Conservation (phyloP, 1,140 invertebrate species). For the Drosophila repleta region DNA sequence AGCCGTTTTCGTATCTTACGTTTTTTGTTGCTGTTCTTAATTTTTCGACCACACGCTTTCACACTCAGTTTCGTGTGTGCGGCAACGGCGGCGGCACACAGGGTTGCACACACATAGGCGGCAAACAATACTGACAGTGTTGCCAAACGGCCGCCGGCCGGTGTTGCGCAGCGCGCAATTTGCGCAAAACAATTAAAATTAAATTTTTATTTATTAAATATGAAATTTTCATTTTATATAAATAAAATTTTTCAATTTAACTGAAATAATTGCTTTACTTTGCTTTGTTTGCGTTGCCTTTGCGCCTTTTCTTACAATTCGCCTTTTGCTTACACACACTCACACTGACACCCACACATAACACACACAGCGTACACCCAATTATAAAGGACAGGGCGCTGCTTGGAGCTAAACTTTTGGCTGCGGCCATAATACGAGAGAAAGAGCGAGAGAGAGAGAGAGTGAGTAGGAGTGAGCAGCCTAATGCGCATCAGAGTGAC, state of each 20-base stretch:
- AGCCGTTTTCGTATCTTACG: slow-evolving; percentile 47
- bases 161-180: slow-evolving; percentile 46
- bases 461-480: slow-evolving; percentile 1
- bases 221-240: too few relatives aligned
- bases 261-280: background rate
- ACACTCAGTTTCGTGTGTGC: slow-evolving; percentile 55
- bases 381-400: slow-evolving; percentile 39
- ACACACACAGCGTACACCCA: background rate
- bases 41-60: slow-evolving; percentile 58
- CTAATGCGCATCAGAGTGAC: slow-evolving; percentile 30
- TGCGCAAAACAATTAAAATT: slow-evolving; percentile 37
- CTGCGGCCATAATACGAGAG: slow-evolving; percentile 31
- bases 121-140: slow-evolving; percentile 47
- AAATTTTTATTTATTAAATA: too few relatives aligned
- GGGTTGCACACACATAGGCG: slow-evolving; percentile 36
- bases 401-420: slow-evolving; percentile 46
- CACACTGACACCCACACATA: slow-evolving; percentile 8
- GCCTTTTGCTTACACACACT: background rate
- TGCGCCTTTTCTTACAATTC: slow-evolving; percentile 5
- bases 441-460: slow-evolving; percentile 41
- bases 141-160: slow-evolving; percentile 56
- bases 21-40: slow-evolving; percentile 59
- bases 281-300: slow-evolving; percentile 27
- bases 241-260: too few relatives aligned
- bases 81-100: too few relatives aligned